Conservation (phyloP, 2,888 invertebrate genomes). For the Leptinotarsa haldemani region DNA sequence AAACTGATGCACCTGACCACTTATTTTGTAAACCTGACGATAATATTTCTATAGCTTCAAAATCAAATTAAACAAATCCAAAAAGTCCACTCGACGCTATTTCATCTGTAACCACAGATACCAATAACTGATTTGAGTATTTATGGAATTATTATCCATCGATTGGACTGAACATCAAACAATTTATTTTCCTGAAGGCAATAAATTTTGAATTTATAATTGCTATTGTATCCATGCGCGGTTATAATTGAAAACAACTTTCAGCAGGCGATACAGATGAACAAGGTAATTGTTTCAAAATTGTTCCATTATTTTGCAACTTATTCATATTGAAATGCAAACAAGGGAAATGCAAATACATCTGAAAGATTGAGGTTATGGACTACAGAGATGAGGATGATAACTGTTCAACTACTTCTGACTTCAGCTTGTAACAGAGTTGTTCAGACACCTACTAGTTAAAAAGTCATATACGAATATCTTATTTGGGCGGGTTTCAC, state of each 20-base stretch:
- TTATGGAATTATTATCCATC: not conserved
- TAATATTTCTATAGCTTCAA: no score
- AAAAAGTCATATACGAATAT: no score
- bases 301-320: not conserved
- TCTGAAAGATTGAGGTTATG: not conserved
- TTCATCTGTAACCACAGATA: not conserved
- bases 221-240: conserved; percentile 1
- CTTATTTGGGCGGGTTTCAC: no score
- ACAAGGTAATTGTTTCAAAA: not conserved
- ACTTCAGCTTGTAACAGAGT: no score
- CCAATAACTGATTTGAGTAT: not conserved
- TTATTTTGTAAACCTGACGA: no score
- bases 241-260: conserved; percentile 4
- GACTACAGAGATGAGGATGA: no score
- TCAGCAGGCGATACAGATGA: not conserved
- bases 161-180: not conserved
- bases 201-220: conserved; percentile 4
- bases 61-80: no score
- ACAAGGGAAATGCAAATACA: no score
- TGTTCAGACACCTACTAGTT: no score
- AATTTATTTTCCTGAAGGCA: not conserved
- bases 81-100: not conserved
- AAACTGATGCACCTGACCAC: no score
- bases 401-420: no score
- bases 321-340: no score